A percentile compares a stretch with the other conserved stretches of the same genome.
Evolutionary conservation across 1,140 invertebrate species (phyloP).

Genomic region (Diabrotica virgifera): DNA sequence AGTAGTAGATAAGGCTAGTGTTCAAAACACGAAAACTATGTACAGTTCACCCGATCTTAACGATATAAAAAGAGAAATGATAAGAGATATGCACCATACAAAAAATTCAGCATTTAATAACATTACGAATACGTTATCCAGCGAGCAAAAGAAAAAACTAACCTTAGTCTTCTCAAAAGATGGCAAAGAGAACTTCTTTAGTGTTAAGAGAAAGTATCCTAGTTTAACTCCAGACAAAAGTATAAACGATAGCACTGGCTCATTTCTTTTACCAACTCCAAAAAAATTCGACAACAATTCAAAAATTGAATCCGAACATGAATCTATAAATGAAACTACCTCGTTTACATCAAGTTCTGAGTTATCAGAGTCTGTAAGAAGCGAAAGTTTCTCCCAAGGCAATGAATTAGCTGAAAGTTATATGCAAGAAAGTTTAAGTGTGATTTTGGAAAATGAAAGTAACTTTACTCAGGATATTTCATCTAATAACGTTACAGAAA

Average conservation of each 20-base stretch:
- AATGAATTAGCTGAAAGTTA: no score
- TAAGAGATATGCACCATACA: background rate
- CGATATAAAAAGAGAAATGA: background rate
- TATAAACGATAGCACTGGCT: background rate
- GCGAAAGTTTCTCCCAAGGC: no score
- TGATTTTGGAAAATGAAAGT: no score
- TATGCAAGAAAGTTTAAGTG: no score
- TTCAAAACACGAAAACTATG: background rate
- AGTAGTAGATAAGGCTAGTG: background rate
- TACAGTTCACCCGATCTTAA: background rate
- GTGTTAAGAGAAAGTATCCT: slow-evolving; percentile 27
- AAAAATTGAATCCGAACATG: background rate
- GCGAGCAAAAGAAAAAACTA: slow-evolving; percentile 23
- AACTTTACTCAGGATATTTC: no score
- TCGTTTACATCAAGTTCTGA: background rate
- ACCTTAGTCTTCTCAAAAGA: slow-evolving; percentile 32
- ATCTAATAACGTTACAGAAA: no score
- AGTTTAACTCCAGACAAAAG: slow-evolving; percentile 34
- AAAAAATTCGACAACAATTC: background rate
- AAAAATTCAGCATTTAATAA: slow-evolving; percentile 6
- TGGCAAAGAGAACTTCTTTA: slow-evolving; percentile 28
- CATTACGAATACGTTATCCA: slow-evolving; percentile 19
- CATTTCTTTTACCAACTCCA: background rate
- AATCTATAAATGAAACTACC: background rate
- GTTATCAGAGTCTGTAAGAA: no score